Conservation (phyloP, 2,888 invertebrate genomes). For the Mesoligia furuncula region DNA sequence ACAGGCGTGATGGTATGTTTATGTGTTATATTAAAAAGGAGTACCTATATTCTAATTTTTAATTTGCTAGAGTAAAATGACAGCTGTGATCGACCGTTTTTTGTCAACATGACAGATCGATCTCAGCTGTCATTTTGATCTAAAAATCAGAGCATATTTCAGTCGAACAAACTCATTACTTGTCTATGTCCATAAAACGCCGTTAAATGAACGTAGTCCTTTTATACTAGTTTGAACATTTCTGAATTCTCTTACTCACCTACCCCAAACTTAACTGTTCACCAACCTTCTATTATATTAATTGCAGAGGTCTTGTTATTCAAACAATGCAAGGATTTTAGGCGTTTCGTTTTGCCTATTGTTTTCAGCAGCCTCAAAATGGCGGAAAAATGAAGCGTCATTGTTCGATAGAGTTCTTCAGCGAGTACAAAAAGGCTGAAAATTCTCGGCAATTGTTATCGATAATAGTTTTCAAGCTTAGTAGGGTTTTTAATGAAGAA, state of each 20-base stretch:
- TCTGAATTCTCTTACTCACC: not conserved
- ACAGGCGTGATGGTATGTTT: not conserved
- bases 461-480: constrained; percentile 28
- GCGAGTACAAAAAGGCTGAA: constrained; percentile 8
- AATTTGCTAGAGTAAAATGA: too few relatives aligned
- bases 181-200: not conserved
- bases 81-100: too few relatives aligned
- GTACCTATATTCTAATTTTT: too few relatives aligned
- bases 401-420: constrained; percentile 47
- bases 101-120: too few relatives aligned
- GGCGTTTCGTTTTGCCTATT: constrained; percentile 57
- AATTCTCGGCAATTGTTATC: constrained; percentile 20
- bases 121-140: too few relatives aligned
- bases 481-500: constrained; percentile 1
- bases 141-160: not conserved
- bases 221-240: not conserved
- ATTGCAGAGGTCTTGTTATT: constrained; percentile 42
- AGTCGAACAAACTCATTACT: not conserved
- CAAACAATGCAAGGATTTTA: constrained; percentile 66
- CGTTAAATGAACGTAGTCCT: not conserved
- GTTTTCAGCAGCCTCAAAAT: constrained; percentile 61
- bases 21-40: not conserved
- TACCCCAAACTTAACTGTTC: constrained; percentile 46
- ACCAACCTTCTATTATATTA: constrained; percentile 55
- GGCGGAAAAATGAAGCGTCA: constrained; percentile 40